Conservation (phyloP, 2,797 vertebrate species). For the Falco cherrug region DNA sequence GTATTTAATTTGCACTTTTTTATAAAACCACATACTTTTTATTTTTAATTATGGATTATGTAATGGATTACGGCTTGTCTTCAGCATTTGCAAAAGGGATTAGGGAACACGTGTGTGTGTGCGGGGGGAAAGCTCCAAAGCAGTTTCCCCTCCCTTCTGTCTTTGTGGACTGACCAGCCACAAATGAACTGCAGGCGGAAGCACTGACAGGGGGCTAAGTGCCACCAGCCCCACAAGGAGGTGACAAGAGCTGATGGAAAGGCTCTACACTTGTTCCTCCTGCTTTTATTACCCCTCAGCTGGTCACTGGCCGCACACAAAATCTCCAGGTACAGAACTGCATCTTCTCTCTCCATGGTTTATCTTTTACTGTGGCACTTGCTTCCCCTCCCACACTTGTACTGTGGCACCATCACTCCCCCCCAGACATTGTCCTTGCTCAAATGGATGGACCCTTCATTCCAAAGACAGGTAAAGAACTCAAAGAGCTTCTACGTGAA, state of each 20-base stretch:
- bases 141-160: background rate
- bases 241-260: background rate
- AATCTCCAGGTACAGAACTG: accelerated
- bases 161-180: background rate
- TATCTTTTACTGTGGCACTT: background rate
- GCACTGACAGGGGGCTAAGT: background rate
- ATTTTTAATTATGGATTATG: background rate
- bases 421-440: background rate
- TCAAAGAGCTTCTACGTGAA: background rate
- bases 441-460: background rate
- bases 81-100: background rate
- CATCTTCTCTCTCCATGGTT: background rate
- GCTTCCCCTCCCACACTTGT: background rate
- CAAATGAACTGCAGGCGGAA: background rate
- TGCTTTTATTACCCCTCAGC: background rate
- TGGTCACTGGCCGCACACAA: background rate
- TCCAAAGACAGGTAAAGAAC: background rate
- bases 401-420: background rate
- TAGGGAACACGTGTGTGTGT: accelerated
- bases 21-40: background rate
- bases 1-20: background rate
- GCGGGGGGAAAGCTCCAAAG: background rate
- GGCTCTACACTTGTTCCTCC: background rate
- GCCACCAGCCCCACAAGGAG: background rate
- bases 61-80: background rate